These are phyloP conservation scores for Scotopteryx bipunctaria DNA, from an alignment of 2,888 invertebrate species.

Conservation along the genomic window DNA sequence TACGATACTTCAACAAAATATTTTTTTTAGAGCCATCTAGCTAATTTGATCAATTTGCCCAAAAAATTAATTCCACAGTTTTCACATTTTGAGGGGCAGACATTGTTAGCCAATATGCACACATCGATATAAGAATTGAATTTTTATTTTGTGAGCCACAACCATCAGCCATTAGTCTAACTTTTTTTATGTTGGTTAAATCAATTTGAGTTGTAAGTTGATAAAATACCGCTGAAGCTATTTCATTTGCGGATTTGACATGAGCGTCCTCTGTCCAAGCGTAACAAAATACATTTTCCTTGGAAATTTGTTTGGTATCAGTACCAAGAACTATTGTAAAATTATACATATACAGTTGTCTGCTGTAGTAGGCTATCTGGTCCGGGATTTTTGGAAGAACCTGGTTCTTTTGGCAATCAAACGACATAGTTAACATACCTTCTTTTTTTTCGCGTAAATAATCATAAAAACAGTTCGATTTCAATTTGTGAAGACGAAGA, in stretches of 20 bases:
- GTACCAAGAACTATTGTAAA: neutral
- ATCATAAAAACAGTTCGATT: neutral
- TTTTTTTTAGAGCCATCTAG: no score
- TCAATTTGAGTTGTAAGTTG: conserved; percentile 7
- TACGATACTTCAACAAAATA: no score
- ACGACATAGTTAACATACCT: neutral
- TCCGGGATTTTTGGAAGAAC: neutral
- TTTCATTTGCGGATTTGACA: conserved; percentile 32
- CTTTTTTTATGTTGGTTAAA: conserved; percentile 7
- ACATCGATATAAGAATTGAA: conserved; percentile 32
- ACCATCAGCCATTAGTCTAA: conserved; percentile 3
- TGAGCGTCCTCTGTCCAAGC: neutral
- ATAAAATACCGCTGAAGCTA: conserved; percentile 31
- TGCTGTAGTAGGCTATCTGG: neutral
- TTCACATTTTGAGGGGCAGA: conserved; percentile 23
- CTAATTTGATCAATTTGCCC: no score
- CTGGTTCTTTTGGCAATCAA: neutral
- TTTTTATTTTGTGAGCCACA: conserved; percentile 31
- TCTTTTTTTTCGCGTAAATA: neutral
- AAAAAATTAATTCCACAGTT: conserved; percentile 28
- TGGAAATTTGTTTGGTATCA: neutral
- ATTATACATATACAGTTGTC: neutral
- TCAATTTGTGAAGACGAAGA: neutral
- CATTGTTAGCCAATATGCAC: conserved; percentile 29
- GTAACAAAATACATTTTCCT: conserved; percentile 1